These are phyloP conservation scores for Caenorhabditis drosophilae DNA, from an alignment of 2,888 invertebrate species.

Conservation along the genomic window DNA sequence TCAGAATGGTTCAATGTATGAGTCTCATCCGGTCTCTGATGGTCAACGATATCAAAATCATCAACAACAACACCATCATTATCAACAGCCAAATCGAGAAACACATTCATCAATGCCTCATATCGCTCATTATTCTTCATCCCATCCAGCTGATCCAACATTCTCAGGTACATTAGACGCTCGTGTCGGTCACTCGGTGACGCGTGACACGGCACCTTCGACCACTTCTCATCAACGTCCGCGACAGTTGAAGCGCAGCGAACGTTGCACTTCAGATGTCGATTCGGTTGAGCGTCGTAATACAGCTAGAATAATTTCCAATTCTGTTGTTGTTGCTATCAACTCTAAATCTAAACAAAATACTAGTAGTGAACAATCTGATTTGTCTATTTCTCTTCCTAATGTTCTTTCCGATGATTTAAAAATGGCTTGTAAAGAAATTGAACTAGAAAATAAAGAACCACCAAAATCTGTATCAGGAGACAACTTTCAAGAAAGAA, in stretches of 20 bases:
- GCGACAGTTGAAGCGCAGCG: constrained; percentile 38
- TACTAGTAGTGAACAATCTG: constrained; percentile 24
- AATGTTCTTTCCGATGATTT: constrained; percentile 65
- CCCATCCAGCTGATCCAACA: constrained; percentile 30
- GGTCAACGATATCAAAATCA: constrained; percentile 8
- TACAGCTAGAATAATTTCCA: not conserved
- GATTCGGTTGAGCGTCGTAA: constrained; percentile 25
- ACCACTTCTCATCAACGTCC: constrained; percentile 29
- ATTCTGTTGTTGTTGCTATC: not conserved
- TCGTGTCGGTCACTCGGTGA: constrained; percentile 38
- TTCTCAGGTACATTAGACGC: constrained; percentile 56
- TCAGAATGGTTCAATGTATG: constrained; percentile 32
- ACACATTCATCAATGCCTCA: constrained; percentile 48
- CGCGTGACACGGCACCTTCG: constrained; percentile 30
- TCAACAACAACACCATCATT: constrained; percentile 1
- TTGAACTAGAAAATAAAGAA: constrained; percentile 37
- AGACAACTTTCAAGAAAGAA: constrained; percentile 60
- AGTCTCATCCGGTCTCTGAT: no score
- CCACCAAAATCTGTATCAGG: constrained; percentile 62
- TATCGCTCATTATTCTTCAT: constrained; percentile 38
- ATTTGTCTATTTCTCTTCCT: constrained; percentile 63
- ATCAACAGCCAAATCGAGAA: not conserved
- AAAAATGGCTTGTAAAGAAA: constrained; percentile 52
- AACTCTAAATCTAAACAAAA: no score
- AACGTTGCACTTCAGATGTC: constrained; percentile 39